Evolutionary conservation across 2,888 invertebrate species (phyloP).

Genomic region (Mythimna loreyi): DNA sequence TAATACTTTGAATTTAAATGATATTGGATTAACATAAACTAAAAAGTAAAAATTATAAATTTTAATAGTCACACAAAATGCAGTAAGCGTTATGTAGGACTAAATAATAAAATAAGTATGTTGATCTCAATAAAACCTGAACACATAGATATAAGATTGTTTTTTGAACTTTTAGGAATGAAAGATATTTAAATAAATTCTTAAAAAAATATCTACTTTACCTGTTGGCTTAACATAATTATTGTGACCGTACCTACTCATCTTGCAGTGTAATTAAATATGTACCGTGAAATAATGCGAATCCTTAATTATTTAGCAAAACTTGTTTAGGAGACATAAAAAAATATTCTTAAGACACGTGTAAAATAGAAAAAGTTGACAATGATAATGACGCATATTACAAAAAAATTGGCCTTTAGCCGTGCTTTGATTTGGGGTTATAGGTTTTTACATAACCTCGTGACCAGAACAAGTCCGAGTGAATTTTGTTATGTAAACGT

Average conservation of each 20-base stretch:
- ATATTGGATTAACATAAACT: neutral
- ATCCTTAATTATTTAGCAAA: neutral
- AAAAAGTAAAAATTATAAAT: neutral
- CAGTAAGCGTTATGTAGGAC: too few relatives aligned
- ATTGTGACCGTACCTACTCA: neutral
- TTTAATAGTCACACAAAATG: too few relatives aligned
- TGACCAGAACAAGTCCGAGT: conserved; percentile 24
- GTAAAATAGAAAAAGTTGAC: neutral
- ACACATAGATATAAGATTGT: too few relatives aligned
- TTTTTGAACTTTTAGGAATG: too few relatives aligned
- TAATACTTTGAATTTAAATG: neutral
- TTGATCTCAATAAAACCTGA: too few relatives aligned
- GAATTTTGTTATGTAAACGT: neutral
- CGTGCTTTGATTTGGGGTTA: conserved; percentile 2
- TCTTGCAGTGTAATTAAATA: neutral
- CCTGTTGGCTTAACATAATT: neutral
- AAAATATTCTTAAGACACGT: neutral
- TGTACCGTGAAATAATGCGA: neutral
- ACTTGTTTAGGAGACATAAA: neutral
- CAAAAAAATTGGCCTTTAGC: neutral
- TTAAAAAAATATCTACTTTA: neutral
- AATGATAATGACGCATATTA: neutral
- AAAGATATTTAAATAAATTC: too few relatives aligned
- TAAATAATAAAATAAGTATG: too few relatives aligned
- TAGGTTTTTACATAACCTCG: conserved; percentile 1